Evolutionary conservation across 2,888 invertebrate genomes (phyloP).

Genomic region (Linnaemya tessellans): DNA sequence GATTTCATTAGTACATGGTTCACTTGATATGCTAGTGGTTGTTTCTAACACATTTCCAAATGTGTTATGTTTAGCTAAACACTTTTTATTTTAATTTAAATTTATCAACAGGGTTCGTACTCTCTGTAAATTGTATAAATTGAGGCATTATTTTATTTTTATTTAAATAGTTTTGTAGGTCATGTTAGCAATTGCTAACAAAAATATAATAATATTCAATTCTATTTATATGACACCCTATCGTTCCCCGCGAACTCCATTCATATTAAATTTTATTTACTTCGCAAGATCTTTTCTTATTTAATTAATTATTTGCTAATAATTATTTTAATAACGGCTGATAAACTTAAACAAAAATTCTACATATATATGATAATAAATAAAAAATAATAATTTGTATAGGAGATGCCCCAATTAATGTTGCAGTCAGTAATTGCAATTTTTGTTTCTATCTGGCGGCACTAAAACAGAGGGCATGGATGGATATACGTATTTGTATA

Average conservation of each 20-base stretch:
- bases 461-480: no score
- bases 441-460: no score
- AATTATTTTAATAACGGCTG: no score
- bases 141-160: constrained; percentile 36
- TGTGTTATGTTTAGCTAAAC: background rate
- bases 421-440: no score
- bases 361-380: no score
- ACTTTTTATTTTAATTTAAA: background rate
- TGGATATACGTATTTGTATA: no score
- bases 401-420: no score
- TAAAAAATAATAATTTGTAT: no score
- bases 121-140: constrained; percentile 20
- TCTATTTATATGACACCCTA: background rate
- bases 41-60: background rate
- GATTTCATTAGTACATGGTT: constrained; percentile 1
- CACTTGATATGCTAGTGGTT: background rate
- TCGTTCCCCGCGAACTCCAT: background rate
- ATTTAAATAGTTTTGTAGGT: constrained; percentile 40
- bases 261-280: background rate
- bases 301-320: no score
- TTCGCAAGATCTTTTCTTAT: no score
- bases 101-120: background rate
- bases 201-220: constrained; percentile 3
- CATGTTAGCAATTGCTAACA: constrained; percentile 26
- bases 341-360: no score